Percentiles rank a stretch among this genome's conserved stretches.
These are phyloP conservation scores for Lepus europaeus DNA, from an alignment of 2,113 vertebrate genomes.

Conservation along the genomic window DNA sequence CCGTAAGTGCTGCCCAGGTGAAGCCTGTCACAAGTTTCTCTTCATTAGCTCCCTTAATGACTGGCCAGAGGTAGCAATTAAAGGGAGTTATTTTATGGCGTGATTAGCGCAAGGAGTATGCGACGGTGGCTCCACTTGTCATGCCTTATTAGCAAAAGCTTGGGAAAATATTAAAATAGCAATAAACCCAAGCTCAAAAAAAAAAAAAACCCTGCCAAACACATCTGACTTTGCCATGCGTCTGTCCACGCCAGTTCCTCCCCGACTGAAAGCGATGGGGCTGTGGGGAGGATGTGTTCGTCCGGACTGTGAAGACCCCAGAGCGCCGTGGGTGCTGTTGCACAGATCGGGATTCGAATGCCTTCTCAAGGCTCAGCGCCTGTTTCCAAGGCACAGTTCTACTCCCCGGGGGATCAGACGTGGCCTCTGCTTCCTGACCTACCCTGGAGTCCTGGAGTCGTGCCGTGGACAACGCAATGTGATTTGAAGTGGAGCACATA, in stretches of 20 bases:
- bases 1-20: constrained; percentile 75
- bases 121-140: constrained; percentile 87
- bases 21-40: constrained; percentile 83
- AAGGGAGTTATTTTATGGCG: constrained; percentile 83
- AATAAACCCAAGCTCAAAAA: constrained; percentile 72
- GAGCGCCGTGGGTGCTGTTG: fast-evolving
- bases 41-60: constrained; percentile 85
- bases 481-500: background rate
- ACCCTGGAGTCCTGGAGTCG: background rate
- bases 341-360: no score
- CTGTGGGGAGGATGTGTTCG: background rate
- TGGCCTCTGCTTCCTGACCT: background rate
- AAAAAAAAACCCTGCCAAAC: constrained; percentile 24
- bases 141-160: constrained; percentile 85
- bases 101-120: constrained; percentile 85
- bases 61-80: constrained; percentile 87
- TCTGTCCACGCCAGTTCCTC: background rate
- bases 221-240: constrained; percentile 76
- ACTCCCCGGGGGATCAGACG: no score
- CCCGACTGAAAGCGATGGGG: background rate
- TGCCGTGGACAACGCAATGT: background rate
- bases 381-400: no score
- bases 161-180: constrained; percentile 82
- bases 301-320: background rate
- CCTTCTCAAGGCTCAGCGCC: background rate